phyloP scores from a whole-genome alignment of 2,888 invertebrate genomes.

The Sepiola atlantica region DNA sequence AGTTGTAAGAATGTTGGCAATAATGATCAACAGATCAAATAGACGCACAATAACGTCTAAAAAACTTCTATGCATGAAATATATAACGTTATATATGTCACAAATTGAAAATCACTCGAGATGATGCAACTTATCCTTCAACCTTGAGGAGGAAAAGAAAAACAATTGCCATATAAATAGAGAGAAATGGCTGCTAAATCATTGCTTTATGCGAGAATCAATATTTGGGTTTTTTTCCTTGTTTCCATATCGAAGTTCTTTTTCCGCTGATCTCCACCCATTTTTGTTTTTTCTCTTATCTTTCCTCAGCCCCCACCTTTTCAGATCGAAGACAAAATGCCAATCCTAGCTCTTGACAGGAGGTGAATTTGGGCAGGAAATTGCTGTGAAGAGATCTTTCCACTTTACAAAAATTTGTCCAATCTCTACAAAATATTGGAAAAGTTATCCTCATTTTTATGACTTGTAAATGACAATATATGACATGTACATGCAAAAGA shows the following conservation, averaged over 20 bases:
- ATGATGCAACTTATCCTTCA: background rate
- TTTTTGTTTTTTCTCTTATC: background rate
- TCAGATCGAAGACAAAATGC: constrained; percentile 2
- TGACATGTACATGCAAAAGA: background rate
- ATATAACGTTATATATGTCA: background rate
- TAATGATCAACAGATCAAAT: too few relatives aligned
- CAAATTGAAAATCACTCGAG: background rate
- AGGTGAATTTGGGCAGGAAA: constrained; percentile 6
- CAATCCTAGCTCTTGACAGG: background rate
- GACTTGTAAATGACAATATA: background rate
- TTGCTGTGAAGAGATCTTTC: background rate
- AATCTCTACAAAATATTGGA: background rate
- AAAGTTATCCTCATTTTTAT: background rate
- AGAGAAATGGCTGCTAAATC: background rate
- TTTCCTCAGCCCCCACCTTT: background rate
- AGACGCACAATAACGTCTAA: too few relatives aligned
- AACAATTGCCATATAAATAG: background rate
- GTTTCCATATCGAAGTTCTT: background rate
- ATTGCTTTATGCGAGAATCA: background rate
- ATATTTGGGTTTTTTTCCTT: background rate
- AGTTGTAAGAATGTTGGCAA: too few relatives aligned
- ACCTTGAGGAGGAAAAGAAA: background rate
- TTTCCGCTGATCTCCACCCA: background rate
- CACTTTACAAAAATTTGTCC: background rate
- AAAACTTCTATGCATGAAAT: too few relatives aligned